These are phyloP conservation scores for Smithornis capensis DNA, from an alignment of 2,113 vertebrate species.

Conservation along the genomic window DNA sequence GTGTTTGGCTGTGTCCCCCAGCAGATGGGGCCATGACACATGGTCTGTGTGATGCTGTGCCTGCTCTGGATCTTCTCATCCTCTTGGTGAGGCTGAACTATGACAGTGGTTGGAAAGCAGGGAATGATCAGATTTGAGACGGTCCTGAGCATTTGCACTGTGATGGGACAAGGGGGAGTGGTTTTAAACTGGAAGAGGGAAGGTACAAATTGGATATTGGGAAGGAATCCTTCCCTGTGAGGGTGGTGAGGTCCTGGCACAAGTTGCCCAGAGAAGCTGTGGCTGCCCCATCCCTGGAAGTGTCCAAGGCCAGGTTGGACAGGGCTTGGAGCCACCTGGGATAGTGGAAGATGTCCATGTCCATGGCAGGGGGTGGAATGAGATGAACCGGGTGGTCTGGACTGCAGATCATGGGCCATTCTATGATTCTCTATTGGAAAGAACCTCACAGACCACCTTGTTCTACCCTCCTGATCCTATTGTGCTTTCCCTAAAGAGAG, in stretches of 20 bases:
- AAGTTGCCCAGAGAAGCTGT: neutral
- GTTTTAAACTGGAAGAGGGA: neutral
- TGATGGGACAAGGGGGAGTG: neutral
- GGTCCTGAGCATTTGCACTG: neutral
- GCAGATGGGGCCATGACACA: fast-evolving
- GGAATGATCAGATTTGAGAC: neutral
- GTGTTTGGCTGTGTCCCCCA: neutral
- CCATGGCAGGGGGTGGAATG: neutral
- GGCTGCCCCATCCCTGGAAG: neutral
- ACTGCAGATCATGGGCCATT: neutral
- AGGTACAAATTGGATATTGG: neutral
- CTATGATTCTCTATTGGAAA: neutral
- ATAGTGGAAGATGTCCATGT: neutral
- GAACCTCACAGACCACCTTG: neutral
- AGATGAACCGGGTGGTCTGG: neutral
- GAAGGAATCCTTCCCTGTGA: fast-evolving
- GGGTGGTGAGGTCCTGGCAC: neutral
- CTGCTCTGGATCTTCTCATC: neutral
- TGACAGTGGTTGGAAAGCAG: neutral
- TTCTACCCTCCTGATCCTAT: neutral
- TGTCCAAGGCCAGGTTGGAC: neutral
- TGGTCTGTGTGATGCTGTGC: neutral
- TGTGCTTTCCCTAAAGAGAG: neutral
- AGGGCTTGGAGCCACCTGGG: neutral
- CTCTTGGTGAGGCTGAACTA: neutral